Evolutionary conservation across 2,113 vertebrate species (phyloP), one percentile per base, ranked within the genome.

Genomic region (Silurus glanis): DNA sequence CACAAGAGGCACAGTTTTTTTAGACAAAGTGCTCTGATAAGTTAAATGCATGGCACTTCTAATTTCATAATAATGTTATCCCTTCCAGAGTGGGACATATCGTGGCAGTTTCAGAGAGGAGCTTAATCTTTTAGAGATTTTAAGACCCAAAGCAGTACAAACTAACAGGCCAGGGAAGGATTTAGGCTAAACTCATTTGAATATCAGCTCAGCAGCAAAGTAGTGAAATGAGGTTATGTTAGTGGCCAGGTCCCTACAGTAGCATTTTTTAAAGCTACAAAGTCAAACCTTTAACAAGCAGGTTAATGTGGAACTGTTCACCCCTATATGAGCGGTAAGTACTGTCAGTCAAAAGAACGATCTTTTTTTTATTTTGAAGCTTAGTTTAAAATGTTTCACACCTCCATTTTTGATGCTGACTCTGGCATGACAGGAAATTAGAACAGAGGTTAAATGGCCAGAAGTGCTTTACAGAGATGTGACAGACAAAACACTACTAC

Each of bases 91-190:
- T 19, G 72, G 61, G 13, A 83, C 64, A 14, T 83, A 83, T 53
- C 74, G 37, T 83, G 55, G 21, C 23, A 49, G 66, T 81, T 72
- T 25, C 47, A 16, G 9, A 79, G 37, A 49, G n/a, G 25, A 85
- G 55, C 75, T 85, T 85, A 85, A 87, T 87, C 69, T 86, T 82
- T 82, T 62, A 51, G 74, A 82, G 82, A 85, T 80, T 80, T 85
- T 19, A 89, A 67, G 64, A 89, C 74, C 59, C 59, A 59, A 21
- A 80, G 66, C 66, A 58, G 72, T 78, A 85, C 67, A 71, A 84
- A n/a, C 72, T 45, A 89, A 84, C 64, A 80, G 59, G 53, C 83
- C 37, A 37, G 25, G 69, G 62, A 85, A 69, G 55, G 83, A 85
- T 80, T 85, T 83, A 83, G 69, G 69, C 62, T 81, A 49, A 79